A percentile compares a stretch with the other conserved stretches of the same genome.
Conservation (phyloP, 2,888 invertebrate genomes). For the Microctonus hyperodae region DNA sequence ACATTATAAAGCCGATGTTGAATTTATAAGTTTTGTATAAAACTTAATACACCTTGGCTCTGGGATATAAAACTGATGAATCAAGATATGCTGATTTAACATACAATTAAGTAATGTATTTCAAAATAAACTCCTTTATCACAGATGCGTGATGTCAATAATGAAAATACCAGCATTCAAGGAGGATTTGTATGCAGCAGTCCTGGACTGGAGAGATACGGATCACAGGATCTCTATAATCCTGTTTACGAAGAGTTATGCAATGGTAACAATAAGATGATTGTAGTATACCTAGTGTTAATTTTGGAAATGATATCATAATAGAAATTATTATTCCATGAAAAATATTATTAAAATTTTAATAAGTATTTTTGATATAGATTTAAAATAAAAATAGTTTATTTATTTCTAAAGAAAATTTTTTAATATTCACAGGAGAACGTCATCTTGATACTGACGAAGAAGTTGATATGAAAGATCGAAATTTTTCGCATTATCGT, state of each 20-base stretch:
- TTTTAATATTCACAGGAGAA: slow-evolving; percentile 47
- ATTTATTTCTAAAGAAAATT: background rate
- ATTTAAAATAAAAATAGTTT: no score
- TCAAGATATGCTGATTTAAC: background rate
- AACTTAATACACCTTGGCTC: no score
- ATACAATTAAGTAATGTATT: background rate
- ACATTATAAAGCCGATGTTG: no score
- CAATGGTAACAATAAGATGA: slow-evolving; percentile 65
- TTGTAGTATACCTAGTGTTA: no score
- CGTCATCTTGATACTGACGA: slow-evolving; percentile 57
- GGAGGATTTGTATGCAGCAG: slow-evolving; percentile 63
- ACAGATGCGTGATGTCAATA: slow-evolving; percentile 58
- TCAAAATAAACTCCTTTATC: slow-evolving; percentile 6
- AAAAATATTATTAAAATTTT: no score
- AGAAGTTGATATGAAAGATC: slow-evolving; percentile 55
- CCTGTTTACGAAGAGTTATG: slow-evolving; percentile 85
- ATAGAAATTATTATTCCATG: no score
- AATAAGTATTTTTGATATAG: no score
- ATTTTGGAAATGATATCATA: no score
- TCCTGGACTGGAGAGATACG: slow-evolving; percentile 72
- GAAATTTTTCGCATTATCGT: slow-evolving; percentile 53
- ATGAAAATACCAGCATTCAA: slow-evolving; percentile 51
- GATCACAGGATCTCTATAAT: slow-evolving; percentile 73
- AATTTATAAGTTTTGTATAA: no score
- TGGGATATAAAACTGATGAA: no score